Evolutionary conservation across 2,113 vertebrate genomes (phyloP).

Genomic region (Nyctibius bracteatus): DNA sequence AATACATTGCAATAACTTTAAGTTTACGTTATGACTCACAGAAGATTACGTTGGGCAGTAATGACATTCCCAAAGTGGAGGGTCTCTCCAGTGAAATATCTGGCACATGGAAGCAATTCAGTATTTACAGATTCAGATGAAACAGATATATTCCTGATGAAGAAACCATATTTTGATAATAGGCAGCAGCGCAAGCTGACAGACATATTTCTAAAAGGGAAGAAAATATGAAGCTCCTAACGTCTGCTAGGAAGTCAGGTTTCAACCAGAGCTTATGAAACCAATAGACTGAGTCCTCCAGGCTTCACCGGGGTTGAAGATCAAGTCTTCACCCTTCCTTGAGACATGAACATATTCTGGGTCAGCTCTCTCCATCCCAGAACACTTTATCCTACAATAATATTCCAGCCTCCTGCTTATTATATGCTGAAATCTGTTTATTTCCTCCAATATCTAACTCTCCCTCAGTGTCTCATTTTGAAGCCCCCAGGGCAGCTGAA

Average conservation of each 20-base stretch:
- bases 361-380: neutral
- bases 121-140: conserved; percentile 43
- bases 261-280: neutral
- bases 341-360: neutral
- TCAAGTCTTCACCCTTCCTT: neutral
- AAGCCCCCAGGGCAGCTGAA: conserved; percentile 41
- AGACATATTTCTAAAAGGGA: neutral
- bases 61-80: conserved; percentile 61
- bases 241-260: neutral
- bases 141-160: conserved; percentile 54
- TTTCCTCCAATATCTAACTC: conserved; percentile 50
- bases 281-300: neutral
- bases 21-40: conserved; percentile 63
- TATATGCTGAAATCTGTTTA: conserved; percentile 51
- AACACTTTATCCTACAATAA: conserved; percentile 63
- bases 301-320: neutral
- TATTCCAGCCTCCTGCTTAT: conserved; percentile 23
- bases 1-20: conserved; percentile 69
- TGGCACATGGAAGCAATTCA: conserved; percentile 73
- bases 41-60: conserved; percentile 70
- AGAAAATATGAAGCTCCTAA: conserved; percentile 6
- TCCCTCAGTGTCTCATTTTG: conserved; percentile 36
- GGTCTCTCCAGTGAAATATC: conserved; percentile 61
- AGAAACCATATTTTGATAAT: conserved; percentile 72
- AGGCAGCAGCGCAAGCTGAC: neutral